A percentile compares a stretch with the other conserved stretches of the same genome.
Evolutionary conservation across 2,797 vertebrate species (phyloP).

Genomic region (Betta splendens): DNA sequence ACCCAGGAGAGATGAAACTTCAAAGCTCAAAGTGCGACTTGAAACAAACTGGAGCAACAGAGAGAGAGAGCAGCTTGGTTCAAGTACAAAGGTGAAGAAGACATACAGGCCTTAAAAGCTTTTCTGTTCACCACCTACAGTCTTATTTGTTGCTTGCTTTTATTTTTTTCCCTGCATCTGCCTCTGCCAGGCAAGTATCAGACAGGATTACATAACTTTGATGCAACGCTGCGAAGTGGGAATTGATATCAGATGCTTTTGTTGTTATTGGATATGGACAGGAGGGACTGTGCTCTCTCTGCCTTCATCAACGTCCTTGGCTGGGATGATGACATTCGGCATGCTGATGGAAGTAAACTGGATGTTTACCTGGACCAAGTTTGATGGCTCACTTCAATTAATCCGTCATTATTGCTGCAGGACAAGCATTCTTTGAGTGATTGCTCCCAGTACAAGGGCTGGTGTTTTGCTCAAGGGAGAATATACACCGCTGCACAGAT

Average conservation of each 20-base stretch:
- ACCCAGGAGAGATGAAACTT: too few relatives aligned
- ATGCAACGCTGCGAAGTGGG: constrained; percentile 10
- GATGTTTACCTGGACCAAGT: background rate
- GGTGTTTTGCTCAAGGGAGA: constrained; percentile 8
- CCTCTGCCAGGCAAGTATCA: background rate
- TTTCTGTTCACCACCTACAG: too few relatives aligned
- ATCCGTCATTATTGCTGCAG: background rate
- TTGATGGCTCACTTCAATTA: too few relatives aligned
- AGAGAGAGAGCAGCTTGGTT: too few relatives aligned
- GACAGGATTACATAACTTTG: constrained; percentile 1
- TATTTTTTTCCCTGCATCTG: background rate
- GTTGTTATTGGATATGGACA: constrained; percentile 60
- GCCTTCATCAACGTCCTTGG: constrained; percentile 42
- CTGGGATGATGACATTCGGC: constrained; percentile 24
- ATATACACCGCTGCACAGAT: background rate
- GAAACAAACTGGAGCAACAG: too few relatives aligned
- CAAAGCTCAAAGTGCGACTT: too few relatives aligned
- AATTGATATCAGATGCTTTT: constrained; percentile 58
- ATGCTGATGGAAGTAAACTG: background rate
- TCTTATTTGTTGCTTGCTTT: too few relatives aligned
- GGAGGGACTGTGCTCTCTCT: constrained; percentile 46
- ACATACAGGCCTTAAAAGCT: too few relatives aligned
- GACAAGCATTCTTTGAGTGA: background rate
- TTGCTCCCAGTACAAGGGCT: background rate
- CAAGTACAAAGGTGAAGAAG: too few relatives aligned